Base-by-base conservation (phyloP, 2,797 vertebrate genomes). In the Paguma larvata region DNA sequence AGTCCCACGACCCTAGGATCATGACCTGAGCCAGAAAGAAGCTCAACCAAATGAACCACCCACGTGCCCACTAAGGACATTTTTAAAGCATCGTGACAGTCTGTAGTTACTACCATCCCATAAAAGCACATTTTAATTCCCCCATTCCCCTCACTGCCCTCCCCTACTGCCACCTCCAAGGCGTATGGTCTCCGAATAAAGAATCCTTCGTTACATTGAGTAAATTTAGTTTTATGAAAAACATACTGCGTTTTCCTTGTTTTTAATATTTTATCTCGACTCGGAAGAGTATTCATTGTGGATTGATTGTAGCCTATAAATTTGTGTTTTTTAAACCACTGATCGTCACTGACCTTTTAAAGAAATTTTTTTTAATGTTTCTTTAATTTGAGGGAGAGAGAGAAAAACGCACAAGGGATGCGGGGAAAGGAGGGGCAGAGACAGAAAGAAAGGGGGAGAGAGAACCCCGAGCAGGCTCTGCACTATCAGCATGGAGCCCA, bases 251-350 rank as follows among this genome's bases (percentile, higher is more conserved):
- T 70, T 92, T 86, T 48, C 5, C 51, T 85, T n/a, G 4, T 53
- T 85, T 87, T 72, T 72, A 34, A 12, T 96, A 32, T 78, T 72
- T 96, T 86, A 25, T 91, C 72, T 65, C 63, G 18, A 25, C 63
- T 86, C 65, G 21, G 72, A 85, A 68, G 30, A 63, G 15, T 21
- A 23, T 27, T 91, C 10, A 21, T 77, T 2, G 4, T 48, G 10
- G 19, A 48, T 44, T 82, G 51, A 80, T 77, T 51, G 3, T 41
- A 34, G 25, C 41, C 25, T 62, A 1, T 62, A 9, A 51, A 48
- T 56, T 51, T 95, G 32, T 83, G 44, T 84, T 85, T 84, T 88
- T 70, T 53, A 78, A 83, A 48, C 13, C 34, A 19, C 62, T 46
- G 41, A 48, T 86, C 62, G 7, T n/a, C 56, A 23, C 56, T 59